Evolutionary conservation across 2,113 vertebrate species (phyloP), one percentile per base, ranked within the genome.

Genomic region (Anthoscopus minutus): DNA sequence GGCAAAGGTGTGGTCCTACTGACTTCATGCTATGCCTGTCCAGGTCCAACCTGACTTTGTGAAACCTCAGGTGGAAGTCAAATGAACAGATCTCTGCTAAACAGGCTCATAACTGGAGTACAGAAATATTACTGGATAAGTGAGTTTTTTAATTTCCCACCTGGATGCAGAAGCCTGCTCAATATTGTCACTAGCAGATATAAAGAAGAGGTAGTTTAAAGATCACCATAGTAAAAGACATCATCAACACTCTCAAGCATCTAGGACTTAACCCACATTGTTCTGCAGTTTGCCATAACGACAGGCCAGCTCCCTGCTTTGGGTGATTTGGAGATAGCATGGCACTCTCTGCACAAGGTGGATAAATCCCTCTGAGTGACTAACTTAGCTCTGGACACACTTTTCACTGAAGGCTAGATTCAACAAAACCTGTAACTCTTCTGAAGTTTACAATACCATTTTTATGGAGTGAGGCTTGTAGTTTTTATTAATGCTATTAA

Each of bases 331-430:
- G 54, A 42, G 58, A 28, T 35, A 64, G 30, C 0, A 0, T 56
- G 66, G 20, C n/a, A 6, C 22, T 48, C 19, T 0, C 22, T 70
- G 51, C 17, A 33, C 0, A 0, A 21, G 57, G 4, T 37, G 70
- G 58, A 40, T 5, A 45, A 82, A 72, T 40, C 22, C 24, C 37
- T 65, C 58, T 45, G 48, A 73, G 50, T 2, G 13, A 33, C 69
- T 28, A 38, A 37, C 22, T 64, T 24, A 44, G 17, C 54, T 91
- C 73, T 81, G 85, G 79, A 78, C 93, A 86, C 3, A 1, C 6
- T 58, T 65, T 67, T 33, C n/a, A 71, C 23, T 31, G 28, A 60
- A 51, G 40, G 35, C 9, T 47, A 10, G 23, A 19, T 51, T 67
- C 2, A 4, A 13, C 33, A 85, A 61, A 56, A 5, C 2, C 31